A percentile compares a stretch with the other conserved stretches of the same genome.
Conservation (phyloP, 1,140 invertebrate species). For the Chironomus tepperi region DNA sequence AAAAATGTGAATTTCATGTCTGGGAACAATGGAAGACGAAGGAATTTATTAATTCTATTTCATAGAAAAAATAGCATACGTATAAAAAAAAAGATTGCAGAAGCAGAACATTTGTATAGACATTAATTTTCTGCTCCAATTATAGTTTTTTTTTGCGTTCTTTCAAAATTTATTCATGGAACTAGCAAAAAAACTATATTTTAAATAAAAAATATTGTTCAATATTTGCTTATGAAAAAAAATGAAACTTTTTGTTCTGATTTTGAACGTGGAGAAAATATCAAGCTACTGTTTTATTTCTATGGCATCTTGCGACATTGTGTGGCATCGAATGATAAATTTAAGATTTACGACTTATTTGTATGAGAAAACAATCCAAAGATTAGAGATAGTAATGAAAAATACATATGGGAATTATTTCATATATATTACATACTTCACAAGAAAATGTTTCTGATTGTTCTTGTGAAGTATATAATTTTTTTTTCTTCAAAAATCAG, state of each 20-base stretch:
- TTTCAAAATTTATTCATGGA: not conserved
- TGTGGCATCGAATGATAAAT: not conserved
- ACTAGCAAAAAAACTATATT: not conserved
- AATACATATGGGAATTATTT: not conserved
- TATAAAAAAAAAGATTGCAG: not conserved
- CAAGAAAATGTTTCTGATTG: too few relatives aligned
- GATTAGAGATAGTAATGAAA: not conserved
- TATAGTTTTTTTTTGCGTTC: not conserved
- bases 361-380: not conserved
- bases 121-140: constrained; percentile 13
- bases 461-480: too few relatives aligned
- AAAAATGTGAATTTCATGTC: not conserved
- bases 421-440: too few relatives aligned
- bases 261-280: too few relatives aligned
- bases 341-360: not conserved
- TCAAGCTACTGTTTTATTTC: too few relatives aligned
- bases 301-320: not conserved
- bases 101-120: constrained; percentile 3
- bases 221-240: not conserved
- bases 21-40: not conserved
- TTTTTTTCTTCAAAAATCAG: too few relatives aligned
- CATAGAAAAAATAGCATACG: not conserved
- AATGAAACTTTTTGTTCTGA: too few relatives aligned
- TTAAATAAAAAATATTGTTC: not conserved
- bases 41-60: not conserved